phyloP scores from a whole-genome alignment of 2,113 vertebrate genomes.

The Apodemus sylvaticus region DNA sequence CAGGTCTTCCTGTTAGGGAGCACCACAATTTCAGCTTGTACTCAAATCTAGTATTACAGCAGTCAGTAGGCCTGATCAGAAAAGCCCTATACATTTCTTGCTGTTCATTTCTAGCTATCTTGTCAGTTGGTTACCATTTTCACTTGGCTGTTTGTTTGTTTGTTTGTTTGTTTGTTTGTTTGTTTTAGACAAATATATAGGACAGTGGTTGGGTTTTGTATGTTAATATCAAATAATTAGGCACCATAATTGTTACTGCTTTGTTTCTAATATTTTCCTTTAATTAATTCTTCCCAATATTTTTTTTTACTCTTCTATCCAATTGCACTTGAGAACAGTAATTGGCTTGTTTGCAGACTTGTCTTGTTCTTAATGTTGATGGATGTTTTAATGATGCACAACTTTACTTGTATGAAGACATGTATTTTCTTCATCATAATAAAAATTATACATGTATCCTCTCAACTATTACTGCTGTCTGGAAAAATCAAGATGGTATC shows the following conservation, averaged over 20 bases:
- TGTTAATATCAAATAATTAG: not conserved
- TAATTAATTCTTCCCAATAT: not conserved
- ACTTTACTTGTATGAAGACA: constrained; percentile 40
- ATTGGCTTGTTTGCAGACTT: not conserved
- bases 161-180: no score
- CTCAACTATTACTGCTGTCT: not conserved
- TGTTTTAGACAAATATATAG: not conserved
- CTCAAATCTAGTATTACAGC: not conserved
- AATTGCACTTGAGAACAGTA: not conserved
- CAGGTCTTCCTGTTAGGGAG: not conserved
- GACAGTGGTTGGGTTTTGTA: constrained; percentile 1
- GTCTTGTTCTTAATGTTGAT: not conserved
- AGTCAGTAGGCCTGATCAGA: not conserved
- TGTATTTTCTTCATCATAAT: constrained; percentile 59
- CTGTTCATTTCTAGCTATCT: not conserved
- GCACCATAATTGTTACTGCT: not conserved
- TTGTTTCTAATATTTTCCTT: constrained; percentile 39
- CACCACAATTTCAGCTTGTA: not conserved
- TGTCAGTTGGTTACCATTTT: not conserved
- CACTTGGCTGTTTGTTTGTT: not conserved
- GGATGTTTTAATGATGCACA: not conserved
- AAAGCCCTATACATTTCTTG: not conserved
- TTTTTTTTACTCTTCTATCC: not conserved
- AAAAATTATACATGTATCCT: constrained; percentile 9
- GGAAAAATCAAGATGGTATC: not conserved